Evolutionary conservation across 2,888 invertebrate genomes (phyloP), one percentile per base, ranked within the genome.

Genomic region (Agrochola lychnidis): DNA sequence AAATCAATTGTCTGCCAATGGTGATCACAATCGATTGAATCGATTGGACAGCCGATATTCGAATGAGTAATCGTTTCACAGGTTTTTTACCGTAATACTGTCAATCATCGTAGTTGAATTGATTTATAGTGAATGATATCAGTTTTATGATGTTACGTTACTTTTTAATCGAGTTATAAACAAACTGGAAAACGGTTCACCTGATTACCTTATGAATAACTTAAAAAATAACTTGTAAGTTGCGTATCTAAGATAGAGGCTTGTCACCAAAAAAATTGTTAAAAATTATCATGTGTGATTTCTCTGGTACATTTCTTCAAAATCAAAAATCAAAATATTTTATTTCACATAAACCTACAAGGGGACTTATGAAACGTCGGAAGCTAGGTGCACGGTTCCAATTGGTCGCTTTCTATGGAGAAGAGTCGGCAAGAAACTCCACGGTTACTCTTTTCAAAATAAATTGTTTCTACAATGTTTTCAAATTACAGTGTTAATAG

Each of bases 1-100:
- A 73, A 73, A 83, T 73, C 84, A 83, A 85, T 83, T 83, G 75
- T 83, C 77, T 64, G 74, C 64, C 74, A 76, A 59, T 81, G 36
- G 76, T 63, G 70, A 76, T 83, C 79, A 62, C 19, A 30, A 80
- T 75, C 71, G 57, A 62, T 83, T 70, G 51, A 62, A 83, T 74
- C 82, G 68, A 78, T 76, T 79, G 48, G 69, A 70, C 67, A 66
- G 36, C 7, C 59, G 78, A 82, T 73, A 70, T 73, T 64, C 45
- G 72, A 64, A 64, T 70, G 71, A 73, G 25, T 72, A 45, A 83
- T 85, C 76, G 76, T 69, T 82, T 84, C 56, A 57, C 51, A 30
- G 36, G 12, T 56, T 75, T 82, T 84, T 69, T 73, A 59, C 40
- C 63, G 70, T 64, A 69, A 59, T 59, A 40, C 66, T 73, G 81